Conservation (phyloP, 2,888 invertebrate species). For the Tachina grossa region DNA sequence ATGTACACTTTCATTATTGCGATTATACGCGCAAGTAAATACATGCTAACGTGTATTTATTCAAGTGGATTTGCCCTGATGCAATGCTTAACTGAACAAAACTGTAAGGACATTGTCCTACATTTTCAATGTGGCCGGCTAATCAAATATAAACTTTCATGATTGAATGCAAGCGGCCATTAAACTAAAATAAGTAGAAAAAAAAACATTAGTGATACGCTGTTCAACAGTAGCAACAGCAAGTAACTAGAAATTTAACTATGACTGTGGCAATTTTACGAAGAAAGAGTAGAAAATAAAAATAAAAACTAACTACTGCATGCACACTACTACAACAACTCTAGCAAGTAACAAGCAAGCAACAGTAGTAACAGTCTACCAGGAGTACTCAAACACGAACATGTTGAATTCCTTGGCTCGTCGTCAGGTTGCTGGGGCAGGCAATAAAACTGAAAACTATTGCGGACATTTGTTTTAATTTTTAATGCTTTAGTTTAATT, state of each 20-base stretch:
- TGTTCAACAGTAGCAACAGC: background rate
- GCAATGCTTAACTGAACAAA: slow-evolving; percentile 20
- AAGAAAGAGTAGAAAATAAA: background rate
- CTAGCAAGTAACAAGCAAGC: background rate
- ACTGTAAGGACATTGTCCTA: slow-evolving; percentile 65
- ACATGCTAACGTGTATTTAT: slow-evolving; percentile 1
- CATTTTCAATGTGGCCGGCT: slow-evolving; percentile 52
- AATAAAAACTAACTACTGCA: background rate
- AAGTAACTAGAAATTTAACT: background rate
- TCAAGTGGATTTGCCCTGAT: slow-evolving; percentile 25
- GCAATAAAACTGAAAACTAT: slow-evolving; percentile 63
- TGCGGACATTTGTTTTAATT: slow-evolving; percentile 68
- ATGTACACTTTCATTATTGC: slow-evolving; percentile 45
- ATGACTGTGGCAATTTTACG: slow-evolving; percentile 20
- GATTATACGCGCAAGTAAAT: slow-evolving; percentile 30
- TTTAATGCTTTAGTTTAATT: slow-evolving; percentile 68
- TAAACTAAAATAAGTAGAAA: slow-evolving; percentile 43
- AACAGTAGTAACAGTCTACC: background rate
- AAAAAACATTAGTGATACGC: slow-evolving; percentile 28
- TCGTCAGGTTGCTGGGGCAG: background rate
- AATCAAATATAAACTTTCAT: slow-evolving; percentile 67
- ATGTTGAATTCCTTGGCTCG: background rate
- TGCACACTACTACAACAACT: background rate
- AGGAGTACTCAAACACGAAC: background rate
- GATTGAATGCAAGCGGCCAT: slow-evolving; percentile 67